These are phyloP conservation scores for Macrotrachela quadricornifera DNA, from an alignment of 1,140 invertebrate species.

Conservation along the genomic window DNA sequence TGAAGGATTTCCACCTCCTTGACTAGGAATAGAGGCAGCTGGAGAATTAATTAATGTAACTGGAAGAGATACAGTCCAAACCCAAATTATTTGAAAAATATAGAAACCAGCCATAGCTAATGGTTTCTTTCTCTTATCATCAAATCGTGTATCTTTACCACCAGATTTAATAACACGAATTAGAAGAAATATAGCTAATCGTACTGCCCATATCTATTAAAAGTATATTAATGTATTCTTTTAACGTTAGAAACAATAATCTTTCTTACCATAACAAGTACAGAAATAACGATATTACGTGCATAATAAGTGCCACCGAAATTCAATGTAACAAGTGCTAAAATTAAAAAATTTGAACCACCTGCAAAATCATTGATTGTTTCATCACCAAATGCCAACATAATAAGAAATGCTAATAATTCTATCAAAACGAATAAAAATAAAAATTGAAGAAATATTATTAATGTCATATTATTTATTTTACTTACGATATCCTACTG, in stretches of 20 bases:
- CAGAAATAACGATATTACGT: too few species aligned
- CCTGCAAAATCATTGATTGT: conserved; percentile 76
- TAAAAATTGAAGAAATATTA: too few species aligned
- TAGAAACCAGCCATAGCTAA: conserved; percentile 68
- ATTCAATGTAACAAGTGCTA: conserved; percentile 55
- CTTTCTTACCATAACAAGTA: too few species aligned
- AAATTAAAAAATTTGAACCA: conserved; percentile 66
- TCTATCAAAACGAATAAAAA: too few species aligned
- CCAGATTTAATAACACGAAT: conserved; percentile 60
- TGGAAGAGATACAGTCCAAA: conserved; percentile 66
- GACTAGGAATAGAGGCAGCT: conserved; percentile 19
- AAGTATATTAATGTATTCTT: too few species aligned
- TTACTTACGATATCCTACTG: too few species aligned
- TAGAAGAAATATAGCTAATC: conserved; percentile 59
- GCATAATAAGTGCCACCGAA: too few species aligned
- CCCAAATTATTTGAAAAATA: conserved; percentile 74
- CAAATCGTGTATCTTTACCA: conserved; percentile 65
- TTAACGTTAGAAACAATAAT: too few species aligned
- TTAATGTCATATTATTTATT: too few species aligned
- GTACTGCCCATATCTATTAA: conserved; percentile 60
- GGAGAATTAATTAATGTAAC: conserved; percentile 74
- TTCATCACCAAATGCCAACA: conserved; percentile 19
- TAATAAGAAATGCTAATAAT: too few species aligned
- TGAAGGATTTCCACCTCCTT: background rate
- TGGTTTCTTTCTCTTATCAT: conserved; percentile 60